Evolutionary conservation across 2,888 invertebrate species (phyloP).

Genomic region (Lasioglossum figueresi): DNA sequence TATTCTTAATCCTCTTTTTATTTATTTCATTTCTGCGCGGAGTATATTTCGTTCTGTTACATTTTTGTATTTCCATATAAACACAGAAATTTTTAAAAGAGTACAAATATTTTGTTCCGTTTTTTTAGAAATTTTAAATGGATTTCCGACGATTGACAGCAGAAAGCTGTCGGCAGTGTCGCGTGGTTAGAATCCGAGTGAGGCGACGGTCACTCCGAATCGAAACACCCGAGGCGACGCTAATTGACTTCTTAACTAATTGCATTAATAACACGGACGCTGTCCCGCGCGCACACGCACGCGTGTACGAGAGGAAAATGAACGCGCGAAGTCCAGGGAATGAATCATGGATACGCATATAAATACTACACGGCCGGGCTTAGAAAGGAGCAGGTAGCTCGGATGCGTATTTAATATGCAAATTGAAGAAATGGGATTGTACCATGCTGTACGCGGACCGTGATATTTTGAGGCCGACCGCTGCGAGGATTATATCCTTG

Average conservation of each 20-base stretch:
- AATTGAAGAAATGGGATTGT: constrained; percentile 82
- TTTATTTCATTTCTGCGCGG: neutral
- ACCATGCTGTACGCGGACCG: constrained; percentile 72
- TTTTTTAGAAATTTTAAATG: neutral
- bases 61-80: neutral
- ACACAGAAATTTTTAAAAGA: neutral
- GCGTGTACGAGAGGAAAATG: constrained; percentile 49
- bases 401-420: constrained; percentile 80
- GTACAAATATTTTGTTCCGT: neutral
- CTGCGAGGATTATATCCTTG: constrained; percentile 74
- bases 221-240: constrained; percentile 30
- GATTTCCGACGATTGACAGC: neutral
- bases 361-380: constrained; percentile 58
- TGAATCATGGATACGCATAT: constrained; percentile 67
- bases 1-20: neutral
- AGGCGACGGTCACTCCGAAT: constrained; percentile 12
- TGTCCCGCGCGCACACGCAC: constrained; percentile 14
- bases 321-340: constrained; percentile 51
- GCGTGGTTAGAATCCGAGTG: neutral
- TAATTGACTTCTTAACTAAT: constrained; percentile 60
- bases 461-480: constrained; percentile 77
- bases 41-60: neutral
- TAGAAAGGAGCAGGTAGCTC: constrained; percentile 55
- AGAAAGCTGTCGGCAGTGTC: neutral
- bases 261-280: constrained; percentile 45